A percentile compares a stretch with the other conserved stretches of the same genome.
phyloP scores from a whole-genome alignment of 2,113 vertebrate genomes.

The Austrofundulus limnaeus region DNA sequence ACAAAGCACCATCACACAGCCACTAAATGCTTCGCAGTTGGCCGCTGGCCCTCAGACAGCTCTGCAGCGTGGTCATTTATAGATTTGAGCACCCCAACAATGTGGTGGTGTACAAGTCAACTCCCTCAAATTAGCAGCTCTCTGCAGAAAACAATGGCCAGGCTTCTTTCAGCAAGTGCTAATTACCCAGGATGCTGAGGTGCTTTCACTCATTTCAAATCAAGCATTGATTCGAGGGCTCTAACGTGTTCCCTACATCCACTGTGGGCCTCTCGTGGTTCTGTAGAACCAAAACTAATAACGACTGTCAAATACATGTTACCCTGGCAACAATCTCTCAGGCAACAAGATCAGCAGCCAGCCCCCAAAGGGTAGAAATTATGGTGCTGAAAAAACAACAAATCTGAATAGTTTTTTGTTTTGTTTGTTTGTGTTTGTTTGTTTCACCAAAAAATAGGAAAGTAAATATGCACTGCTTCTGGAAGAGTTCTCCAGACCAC shows the following conservation, averaged over 20 bases:
- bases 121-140: conserved; percentile 32
- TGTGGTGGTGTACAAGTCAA: conserved; percentile 22
- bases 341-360: conserved; percentile 64
- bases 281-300: conserved; percentile 54
- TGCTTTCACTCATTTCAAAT: conserved; percentile 65
- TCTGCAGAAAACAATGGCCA: conserved; percentile 13
- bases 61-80: conserved; percentile 15
- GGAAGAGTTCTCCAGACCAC: background rate
- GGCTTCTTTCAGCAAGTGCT: conserved; percentile 59
- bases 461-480: conserved; percentile 10
- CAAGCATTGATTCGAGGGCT: conserved; percentile 45
- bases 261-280: conserved; percentile 58
- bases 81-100: conserved; percentile 10
- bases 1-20: conserved; percentile 45
- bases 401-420: conserved; percentile 17
- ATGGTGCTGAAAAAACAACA: conserved; percentile 32
- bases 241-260: conserved; percentile 39
- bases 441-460: conserved; percentile 2
- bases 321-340: conserved; percentile 82
- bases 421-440: too few species aligned
- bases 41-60: conserved; percentile 26
- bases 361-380: conserved; percentile 23
- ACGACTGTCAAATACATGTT: conserved; percentile 81
- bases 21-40: conserved; percentile 48
- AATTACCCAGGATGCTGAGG: conserved; percentile 61